Base-by-base conservation (phyloP, 1,140 invertebrate genomes). In the Trachymyrmex cornetzi region DNA sequence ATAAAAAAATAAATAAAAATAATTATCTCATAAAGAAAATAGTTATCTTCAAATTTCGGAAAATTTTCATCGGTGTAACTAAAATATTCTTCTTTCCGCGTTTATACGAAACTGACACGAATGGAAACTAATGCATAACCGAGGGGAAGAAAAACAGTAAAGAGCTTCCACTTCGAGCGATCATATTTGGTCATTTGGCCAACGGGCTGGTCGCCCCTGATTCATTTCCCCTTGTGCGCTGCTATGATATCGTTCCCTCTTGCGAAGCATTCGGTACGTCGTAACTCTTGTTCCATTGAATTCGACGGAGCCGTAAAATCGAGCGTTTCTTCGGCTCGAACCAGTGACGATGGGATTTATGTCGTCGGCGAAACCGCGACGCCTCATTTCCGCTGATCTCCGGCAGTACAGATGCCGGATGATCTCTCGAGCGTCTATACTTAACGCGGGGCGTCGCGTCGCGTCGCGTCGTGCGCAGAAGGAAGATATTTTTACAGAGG, bases 201-300 rank as follows among this genome's bases (percentile, higher is more conserved):
- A 87, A 91, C 84, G 88, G 91, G 61, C 44, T 57, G 57, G 16
- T 69, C 59, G 63, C 14, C 69, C 75, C 57, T 90, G 90, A 91
- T 77, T 91, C 90, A 91, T 90, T 82, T 85, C 59, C 80, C 77
- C 63, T 87, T 82, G 38, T 6, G 53, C 77, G 27, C 61, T 63
- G 69, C 11, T 22, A n/a, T 57, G 34, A 79, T 22, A 22, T 5
- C 77, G 61, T 48, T 66, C 77, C 66, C 19, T 82, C 44, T 77
- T 19, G 19, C 50, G 85, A 85, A 82, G 86, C 81, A 82, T 77
- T 86, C 77, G 77, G 79, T 77, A 75, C 88, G 50, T 88, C 91
- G 88, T 92, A 92, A 92, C 90, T 92, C 91, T 92, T 88, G 71
- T 91, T 85, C 91, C 91, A 92, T 92, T 92, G 88, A 91, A 91